Percentiles rank a stretch among this genome's conserved stretches.
phyloP scores from a whole-genome alignment of 1,140 invertebrate species.

The Triops longicaudatus region DNA sequence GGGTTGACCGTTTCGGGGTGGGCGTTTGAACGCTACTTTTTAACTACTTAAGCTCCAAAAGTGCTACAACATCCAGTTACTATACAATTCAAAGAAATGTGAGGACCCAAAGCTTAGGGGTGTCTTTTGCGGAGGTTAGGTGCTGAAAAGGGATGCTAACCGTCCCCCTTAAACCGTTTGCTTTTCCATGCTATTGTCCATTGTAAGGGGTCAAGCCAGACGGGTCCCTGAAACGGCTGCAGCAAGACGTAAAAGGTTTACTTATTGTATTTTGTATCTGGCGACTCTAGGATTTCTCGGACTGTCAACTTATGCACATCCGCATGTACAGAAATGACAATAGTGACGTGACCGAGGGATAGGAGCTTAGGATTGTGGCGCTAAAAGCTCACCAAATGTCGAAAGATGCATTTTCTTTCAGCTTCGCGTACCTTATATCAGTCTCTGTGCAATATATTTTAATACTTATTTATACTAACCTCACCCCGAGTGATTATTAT shows the following conservation, averaged over 20 bases:
- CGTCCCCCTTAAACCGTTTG: background rate
- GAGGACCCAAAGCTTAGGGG: background rate
- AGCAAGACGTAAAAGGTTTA: background rate
- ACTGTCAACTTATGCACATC: constrained; percentile 9
- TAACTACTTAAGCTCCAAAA: background rate
- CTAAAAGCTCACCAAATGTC: background rate
- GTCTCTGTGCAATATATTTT: background rate
- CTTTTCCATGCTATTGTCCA: background rate
- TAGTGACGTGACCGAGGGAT: background rate
- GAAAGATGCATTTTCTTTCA: background rate
- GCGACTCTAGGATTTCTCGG: background rate
- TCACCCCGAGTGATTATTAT: background rate
- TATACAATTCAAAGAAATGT: background rate
- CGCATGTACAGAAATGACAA: background rate
- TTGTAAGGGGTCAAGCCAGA: background rate
- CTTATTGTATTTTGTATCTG: constrained; percentile 10
- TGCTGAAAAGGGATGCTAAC: background rate
- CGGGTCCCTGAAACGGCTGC: background rate
- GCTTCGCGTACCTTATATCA: background rate
- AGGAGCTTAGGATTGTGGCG: background rate
- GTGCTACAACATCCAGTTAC: background rate
- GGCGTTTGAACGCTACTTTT: background rate
- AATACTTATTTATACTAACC: background rate
- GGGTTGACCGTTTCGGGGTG: background rate
- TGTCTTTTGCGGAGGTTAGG: background rate